Base-by-base conservation (phyloP, 2,888 invertebrate species). In the Gastracanthus pulcherrimus region DNA sequence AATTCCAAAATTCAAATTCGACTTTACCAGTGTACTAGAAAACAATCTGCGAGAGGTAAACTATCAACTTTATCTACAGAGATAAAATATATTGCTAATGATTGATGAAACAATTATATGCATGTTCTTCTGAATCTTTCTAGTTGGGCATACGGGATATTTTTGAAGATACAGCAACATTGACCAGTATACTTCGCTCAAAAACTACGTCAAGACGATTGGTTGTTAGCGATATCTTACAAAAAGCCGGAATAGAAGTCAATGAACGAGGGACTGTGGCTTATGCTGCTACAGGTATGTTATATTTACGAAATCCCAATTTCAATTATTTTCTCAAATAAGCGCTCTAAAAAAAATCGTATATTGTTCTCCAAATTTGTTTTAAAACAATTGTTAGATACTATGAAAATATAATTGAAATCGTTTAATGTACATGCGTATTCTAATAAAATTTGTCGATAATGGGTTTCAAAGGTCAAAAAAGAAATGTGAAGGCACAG, bases 1-100 rank as follows among this genome's bases (percentile, higher is more conserved):
- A 7, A 87, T 97, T 64, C 97, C 97, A 0, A 96, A 95, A 90
- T 96, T 96, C 90, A 93, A 94, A 86, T 96, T 96, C 84, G 95
- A 95, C 71, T 95, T 94, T 85, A 94, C 95, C 51, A 93, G 94
- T 16, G 93, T 94, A 62, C 91, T 96, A 71, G 94, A 94, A 62
- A 92, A 93, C 0, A 91, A 94, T 58, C 90, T 96, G 7, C 93
- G 93, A 90, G 93, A 94, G 91, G 96, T 96, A 91, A 91, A 88
- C n/a, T n/a, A n/a, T n/a, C n/a, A n/a, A n/a, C n/a, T 45, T 71
- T 19, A 51, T 3, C 6, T 9, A 45, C n/a, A 34, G 29, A 58
- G n/a, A n/a, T n/a, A n/a, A n/a, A n/a, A n/a, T n/a, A n/a, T n/a
- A n/a, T 36, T n/a, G 60, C 9, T 55, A 66, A 2, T 34, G 51